Conservation (phyloP, 2,797 vertebrate genomes). For the Gephyroberyx darwinii region DNA sequence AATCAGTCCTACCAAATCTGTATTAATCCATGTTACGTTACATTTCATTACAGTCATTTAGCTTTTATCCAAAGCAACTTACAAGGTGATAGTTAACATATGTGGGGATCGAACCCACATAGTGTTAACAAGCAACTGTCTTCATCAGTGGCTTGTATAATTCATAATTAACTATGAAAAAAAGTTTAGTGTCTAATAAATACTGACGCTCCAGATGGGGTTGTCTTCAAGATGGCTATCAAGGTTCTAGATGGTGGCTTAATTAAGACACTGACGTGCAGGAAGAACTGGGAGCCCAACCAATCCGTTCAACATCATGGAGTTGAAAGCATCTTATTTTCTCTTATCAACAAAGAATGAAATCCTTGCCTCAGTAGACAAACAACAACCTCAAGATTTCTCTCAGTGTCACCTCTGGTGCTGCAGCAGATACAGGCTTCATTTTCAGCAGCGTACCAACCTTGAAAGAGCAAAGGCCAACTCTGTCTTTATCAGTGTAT, state of each 20-base stretch:
- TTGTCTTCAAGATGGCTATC: conserved; percentile 6
- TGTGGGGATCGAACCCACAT: no score
- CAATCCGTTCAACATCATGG: background rate
- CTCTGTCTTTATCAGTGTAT: background rate
- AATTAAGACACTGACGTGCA: background rate
- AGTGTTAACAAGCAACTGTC: no score
- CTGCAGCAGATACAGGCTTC: conserved; percentile 8
- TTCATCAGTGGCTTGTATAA: conserved; percentile 7
- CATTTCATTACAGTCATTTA: no score
- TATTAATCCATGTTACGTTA: conserved; percentile 16
- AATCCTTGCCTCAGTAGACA: background rate
- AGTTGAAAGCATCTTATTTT: conserved; percentile 14
- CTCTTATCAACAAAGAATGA: background rate
- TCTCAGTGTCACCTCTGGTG: conserved; percentile 6
- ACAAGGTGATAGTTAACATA: no score
- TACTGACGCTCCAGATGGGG: background rate
- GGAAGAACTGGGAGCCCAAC: conserved; percentile 2
- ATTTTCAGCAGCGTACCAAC: conserved; percentile 11
- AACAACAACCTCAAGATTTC: conserved; percentile 36
- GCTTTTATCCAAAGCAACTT: no score
- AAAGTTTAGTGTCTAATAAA: conserved; percentile 14
- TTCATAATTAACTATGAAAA: background rate
- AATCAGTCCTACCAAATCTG: conserved; percentile 26
- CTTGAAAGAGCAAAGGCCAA: conserved; percentile 18
- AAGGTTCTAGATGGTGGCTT: background rate